phyloP scores from a whole-genome alignment of 2,797 vertebrate genomes.

The Spizella passerina region DNA sequence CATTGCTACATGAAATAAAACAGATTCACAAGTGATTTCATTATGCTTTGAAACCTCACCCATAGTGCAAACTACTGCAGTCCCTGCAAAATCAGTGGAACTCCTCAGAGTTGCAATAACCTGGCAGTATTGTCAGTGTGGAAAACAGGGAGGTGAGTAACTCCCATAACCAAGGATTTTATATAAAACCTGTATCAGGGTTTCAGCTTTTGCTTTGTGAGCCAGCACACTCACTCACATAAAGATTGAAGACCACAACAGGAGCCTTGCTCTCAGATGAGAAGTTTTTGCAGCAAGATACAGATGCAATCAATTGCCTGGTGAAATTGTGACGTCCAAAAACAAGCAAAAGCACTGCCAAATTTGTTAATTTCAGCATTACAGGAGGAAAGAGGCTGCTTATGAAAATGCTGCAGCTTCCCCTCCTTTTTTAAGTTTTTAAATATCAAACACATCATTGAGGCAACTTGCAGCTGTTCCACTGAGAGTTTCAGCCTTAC shows the following conservation, averaged over 20 bases:
- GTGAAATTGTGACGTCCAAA: not conserved
- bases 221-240: not conserved
- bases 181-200: not conserved
- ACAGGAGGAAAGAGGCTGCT: not conserved
- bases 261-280: not conserved
- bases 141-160: not conserved
- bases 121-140: not conserved
- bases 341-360: not conserved
- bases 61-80: not conserved
- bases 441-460: not conserved
- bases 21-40: not conserved
- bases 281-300: not conserved
- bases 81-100: rapidly evolving
- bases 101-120: not conserved
- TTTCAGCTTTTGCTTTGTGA: constrained; percentile 24
- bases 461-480: not conserved
- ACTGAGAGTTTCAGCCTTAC: not conserved
- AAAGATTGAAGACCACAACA: not conserved
- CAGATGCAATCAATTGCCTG: not conserved
- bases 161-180: not conserved
- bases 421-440: not conserved
- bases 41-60: constrained; percentile 26
- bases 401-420: not conserved
- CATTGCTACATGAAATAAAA: not conserved
- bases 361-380: not conserved